Evolutionary conservation across 1,140 invertebrate species (phyloP).

Genomic region (Bombus picipes): DNA sequence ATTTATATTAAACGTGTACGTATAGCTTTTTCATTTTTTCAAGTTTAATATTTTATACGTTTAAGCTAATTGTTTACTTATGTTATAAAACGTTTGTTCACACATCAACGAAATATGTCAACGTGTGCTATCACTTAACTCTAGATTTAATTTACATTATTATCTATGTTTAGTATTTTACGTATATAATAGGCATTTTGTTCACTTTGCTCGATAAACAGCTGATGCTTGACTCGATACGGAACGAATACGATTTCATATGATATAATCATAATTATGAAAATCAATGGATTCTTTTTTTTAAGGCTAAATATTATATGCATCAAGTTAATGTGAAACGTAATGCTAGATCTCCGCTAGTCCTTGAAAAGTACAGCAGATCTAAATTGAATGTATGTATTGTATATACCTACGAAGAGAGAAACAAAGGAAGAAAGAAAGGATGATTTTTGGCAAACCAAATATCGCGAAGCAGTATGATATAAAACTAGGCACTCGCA

Average conservation of each 20-base stretch:
- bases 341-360: not conserved
- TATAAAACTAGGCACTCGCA: no score
- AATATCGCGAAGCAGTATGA: not conserved
- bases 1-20: not conserved
- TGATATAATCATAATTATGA: not conserved
- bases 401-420: not conserved
- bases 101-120: not conserved
- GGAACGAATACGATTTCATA: not conserved
- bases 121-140: constrained; percentile 8
- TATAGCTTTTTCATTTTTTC: not conserved
- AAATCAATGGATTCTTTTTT: not conserved
- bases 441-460: not conserved
- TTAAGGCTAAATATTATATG: not conserved
- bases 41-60: not conserved
- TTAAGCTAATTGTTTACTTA: not conserved
- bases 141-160: not conserved
- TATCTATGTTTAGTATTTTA: constrained; percentile 22
- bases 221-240: not conserved
- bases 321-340: not conserved
- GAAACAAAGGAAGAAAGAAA: not conserved
- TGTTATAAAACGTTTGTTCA: constrained; percentile 4
- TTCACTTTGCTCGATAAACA: constrained; percentile 1
- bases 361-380: not conserved
- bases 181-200: not conserved
- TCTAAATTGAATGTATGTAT: not conserved